Evolutionary conservation across 2,797 vertebrate species (phyloP), one percentile per base, ranked within the genome.

Genomic region (Myotis pilosus): DNA sequence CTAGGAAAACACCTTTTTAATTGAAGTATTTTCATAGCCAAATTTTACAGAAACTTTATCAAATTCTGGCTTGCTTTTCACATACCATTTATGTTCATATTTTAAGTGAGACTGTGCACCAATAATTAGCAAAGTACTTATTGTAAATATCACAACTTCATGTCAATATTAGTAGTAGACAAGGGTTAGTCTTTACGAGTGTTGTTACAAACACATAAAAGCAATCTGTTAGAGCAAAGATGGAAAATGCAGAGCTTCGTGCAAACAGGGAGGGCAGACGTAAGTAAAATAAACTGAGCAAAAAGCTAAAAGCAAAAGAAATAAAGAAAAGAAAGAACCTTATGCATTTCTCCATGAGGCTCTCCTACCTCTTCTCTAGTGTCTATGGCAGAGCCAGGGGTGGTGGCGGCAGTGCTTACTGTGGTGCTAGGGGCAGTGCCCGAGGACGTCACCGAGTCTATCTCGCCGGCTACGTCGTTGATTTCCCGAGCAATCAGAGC

Each of bases 401-500:
- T 99, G 98, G 99, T 99, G 98, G 99, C 99, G 38, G 99, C 99
- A 74, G 99, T 99, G 99, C 99, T 99, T 99, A 99, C 99, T 95
- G 99, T 99, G 98, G 99, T 99, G 98, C 99, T 99, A 97, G 99
- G 99, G 53, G 99, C 99, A 38, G 99, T 99, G 98, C 99, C 99
- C 3, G 99, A 99, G 33, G 99, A 99, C 97, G 99, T 99, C 98
- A 99, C 99, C 1, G 99, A 99, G 98, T 99, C 99, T 94, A 99
- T 99, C 98, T 99, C 99, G 83, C 99, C 99, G n/a, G 99, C 99
- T 98, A 99, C 99, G 64, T 99, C 99, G 97, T 99, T 99, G 98
- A 99, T 99, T 98, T 99, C 99, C 69, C 99, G 99, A 81, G 99
- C 99, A 98, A 99, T 99, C 98, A 99, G 99, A 95, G 99, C 99